Evolutionary conservation across 1,140 invertebrate genomes (phyloP).

Genomic region (Akabosia matsudoensis): DNA sequence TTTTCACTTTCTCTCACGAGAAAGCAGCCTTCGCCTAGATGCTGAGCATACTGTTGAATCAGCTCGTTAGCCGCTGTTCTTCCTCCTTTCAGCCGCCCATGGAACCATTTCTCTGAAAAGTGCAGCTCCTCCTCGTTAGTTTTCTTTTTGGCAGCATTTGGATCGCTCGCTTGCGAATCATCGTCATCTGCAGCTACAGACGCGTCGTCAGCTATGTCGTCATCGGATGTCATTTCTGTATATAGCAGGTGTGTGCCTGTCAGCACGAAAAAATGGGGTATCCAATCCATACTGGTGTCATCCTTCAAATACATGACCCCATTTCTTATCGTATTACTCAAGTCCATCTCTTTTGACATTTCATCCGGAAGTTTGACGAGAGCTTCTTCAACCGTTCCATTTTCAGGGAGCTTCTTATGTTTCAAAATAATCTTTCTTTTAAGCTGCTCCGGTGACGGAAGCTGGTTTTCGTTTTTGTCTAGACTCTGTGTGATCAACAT

Average conservation of each 20-base stretch:
- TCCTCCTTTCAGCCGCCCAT: constrained; percentile 76
- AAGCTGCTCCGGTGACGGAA: constrained; percentile 83
- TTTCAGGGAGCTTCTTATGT: constrained; percentile 87
- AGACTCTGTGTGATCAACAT: constrained; percentile 72
- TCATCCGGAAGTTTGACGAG: constrained; percentile 7
- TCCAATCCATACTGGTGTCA: constrained; percentile 82
- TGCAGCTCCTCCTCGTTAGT: constrained; percentile 73
- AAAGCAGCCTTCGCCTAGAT: constrained; percentile 92
- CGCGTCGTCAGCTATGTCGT: constrained; percentile 53
- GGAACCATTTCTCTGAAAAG: constrained; percentile 94
- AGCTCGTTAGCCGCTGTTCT: constrained; percentile 71
- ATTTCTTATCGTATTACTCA: constrained; percentile 85
- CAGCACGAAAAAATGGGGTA: constrained; percentile 92
- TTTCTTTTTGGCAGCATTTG: constrained; percentile 23
- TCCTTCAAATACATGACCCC: constrained; percentile 88
- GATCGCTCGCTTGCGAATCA: constrained; percentile 47
- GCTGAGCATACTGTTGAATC: constrained; percentile 68
- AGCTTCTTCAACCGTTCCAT: constrained; percentile 17
- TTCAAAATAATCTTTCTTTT: constrained; percentile 48
- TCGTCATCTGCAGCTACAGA: constrained; percentile 54
- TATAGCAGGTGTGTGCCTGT: constrained; percentile 85
- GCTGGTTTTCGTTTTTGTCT: constrained; percentile 72
- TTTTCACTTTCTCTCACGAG: constrained; percentile 91
- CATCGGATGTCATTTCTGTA: constrained; percentile 61
- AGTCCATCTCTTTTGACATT: constrained; percentile 66